Base-by-base conservation (phyloP, 1,140 invertebrate genomes). In the Lamellibrachia luymesi region DNA sequence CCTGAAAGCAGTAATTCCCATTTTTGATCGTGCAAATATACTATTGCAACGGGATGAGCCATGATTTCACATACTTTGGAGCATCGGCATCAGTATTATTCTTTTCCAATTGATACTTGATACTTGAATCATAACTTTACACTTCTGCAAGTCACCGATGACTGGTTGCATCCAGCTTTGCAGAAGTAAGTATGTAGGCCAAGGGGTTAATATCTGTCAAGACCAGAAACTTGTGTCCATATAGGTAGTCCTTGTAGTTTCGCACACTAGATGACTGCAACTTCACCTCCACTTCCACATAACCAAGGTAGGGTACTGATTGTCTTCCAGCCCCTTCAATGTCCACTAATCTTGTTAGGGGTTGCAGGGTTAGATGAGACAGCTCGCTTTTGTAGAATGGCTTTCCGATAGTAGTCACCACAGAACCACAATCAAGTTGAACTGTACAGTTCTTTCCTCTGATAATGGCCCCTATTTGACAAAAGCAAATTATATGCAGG, bases 271-370 rank as follows among this genome's bases (percentile, higher is more conserved):
- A 6, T 2, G 64, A 80, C 64, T 22, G 64, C 64, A 80, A 80
- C 64, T 80, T 80, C 64, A 80, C 64, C 5, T 80, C 50, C 10
- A 51, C 38, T 91, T 91, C 38, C 2, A 51, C 25, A n/a, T 91
- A 91, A 50, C 50, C 90, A 5, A 91, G 90, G 90, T 91, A 91
- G 17, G 50, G 90, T 50, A 91, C 38, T n/a, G 90, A 49, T n/a
- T 91, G 50, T 13, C 50, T n/a, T 50, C 90, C 90, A 91, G 50
- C 90, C 10, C 4, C 90, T 50, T 91, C 90, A 50, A 50, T 91
- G 50, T 49, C 50, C 4, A 80, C 50, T 49, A 91, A n/a, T 51
- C n/a, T 8, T 91, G 50, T 22, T 8, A 51, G 2, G 8, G 38
- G 50, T 91, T 91, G 90, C 38, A 91, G n/a, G 38, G 4, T 38